A percentile compares a stretch with the other conserved stretches of the same genome.
Conservation (phyloP, 2,113 vertebrate genomes). For the Serinus canaria region DNA sequence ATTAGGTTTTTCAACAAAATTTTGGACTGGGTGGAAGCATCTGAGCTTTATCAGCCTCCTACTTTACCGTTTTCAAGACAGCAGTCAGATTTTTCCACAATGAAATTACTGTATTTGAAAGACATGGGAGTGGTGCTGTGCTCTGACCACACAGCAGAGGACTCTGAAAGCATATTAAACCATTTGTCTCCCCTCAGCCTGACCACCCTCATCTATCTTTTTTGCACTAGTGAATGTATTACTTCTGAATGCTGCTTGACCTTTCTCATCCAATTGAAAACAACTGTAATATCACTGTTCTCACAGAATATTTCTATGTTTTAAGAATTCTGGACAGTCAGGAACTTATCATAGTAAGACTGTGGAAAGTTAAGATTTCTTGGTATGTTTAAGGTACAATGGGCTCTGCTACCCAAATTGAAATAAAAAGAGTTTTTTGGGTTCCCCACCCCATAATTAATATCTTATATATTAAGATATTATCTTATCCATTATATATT, state of each 20-base stretch:
- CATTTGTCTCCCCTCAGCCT: background rate
- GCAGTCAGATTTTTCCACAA: background rate
- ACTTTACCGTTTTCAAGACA: background rate
- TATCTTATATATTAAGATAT: background rate
- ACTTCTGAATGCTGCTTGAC: background rate
- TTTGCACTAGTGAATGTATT: background rate
- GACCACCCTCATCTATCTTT: background rate
- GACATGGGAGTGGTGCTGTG: background rate
- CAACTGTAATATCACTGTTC: background rate
- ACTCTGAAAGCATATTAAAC: background rate
- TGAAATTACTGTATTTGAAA: background rate
- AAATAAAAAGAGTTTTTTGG: background rate
- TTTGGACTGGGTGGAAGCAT: background rate
- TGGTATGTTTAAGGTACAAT: background rate
- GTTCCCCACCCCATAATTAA: fast-evolving
- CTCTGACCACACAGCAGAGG: background rate
- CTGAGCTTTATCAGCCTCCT: background rate
- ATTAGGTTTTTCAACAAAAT: background rate
- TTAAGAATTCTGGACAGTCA: background rate
- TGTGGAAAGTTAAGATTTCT: background rate
- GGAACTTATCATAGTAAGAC: background rate
- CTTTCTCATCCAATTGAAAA: background rate
- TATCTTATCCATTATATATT: too few relatives aligned
- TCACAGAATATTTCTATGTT: background rate
- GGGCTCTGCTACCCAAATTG: background rate